Evolutionary conservation across 2,797 vertebrate genomes (phyloP).

Genomic region (Sebastes reedi): DNA sequence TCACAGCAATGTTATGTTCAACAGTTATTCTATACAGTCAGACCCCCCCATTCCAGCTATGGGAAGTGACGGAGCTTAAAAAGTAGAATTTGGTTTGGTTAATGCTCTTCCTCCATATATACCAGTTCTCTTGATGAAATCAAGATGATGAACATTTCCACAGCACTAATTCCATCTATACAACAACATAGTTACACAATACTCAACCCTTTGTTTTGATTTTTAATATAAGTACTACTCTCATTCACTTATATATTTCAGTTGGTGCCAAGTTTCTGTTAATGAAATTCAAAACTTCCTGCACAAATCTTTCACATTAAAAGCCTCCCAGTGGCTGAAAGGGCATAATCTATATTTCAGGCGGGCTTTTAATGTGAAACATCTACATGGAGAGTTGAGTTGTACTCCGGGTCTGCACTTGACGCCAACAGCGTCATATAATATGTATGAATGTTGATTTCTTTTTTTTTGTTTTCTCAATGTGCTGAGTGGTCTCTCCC

Average conservation of each 20-base stretch:
- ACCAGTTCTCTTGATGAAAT: background rate
- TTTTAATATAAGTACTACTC: background rate
- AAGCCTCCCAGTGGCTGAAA: background rate
- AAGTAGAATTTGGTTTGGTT: background rate
- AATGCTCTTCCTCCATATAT: background rate
- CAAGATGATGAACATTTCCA: background rate
- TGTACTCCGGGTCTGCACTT: background rate
- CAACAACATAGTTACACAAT: background rate
- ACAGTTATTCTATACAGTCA: too few relatives aligned
- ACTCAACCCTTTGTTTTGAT: background rate
- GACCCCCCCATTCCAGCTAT: background rate
- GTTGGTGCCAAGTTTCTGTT: background rate
- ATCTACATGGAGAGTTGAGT: background rate
- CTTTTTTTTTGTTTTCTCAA: background rate
- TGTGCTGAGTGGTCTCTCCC: slow-evolving; percentile 8
- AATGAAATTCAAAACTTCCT: background rate
- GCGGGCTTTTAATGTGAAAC: background rate
- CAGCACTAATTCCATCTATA: background rate
- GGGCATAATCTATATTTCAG: background rate
- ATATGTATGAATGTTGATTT: background rate
- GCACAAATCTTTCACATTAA: background rate
- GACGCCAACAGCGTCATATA: background rate
- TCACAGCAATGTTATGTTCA: too few relatives aligned
- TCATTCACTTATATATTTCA: background rate
- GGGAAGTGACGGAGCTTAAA: background rate